Conservation (phyloP, 2,113 vertebrate species). For the Ophthalmolycus amberensis region DNA sequence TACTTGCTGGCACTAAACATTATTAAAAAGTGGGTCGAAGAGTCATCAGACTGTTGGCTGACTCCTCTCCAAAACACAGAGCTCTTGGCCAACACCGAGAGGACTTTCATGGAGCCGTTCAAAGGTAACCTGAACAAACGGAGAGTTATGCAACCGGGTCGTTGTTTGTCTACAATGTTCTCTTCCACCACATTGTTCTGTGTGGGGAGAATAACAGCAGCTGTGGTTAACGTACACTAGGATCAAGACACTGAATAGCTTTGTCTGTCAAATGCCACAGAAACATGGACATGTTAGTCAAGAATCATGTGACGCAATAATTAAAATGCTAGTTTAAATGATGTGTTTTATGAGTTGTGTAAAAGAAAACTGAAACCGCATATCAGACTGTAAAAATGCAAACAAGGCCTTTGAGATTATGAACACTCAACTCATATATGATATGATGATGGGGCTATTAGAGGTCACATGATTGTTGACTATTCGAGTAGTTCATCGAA, state of each 20-base stretch:
- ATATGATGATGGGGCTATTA: background rate
- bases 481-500: background rate
- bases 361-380: background rate
- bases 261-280: background rate
- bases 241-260: background rate
- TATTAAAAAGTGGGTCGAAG: background rate
- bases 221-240: background rate
- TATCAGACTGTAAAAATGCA: too few relatives aligned
- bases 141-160: slow-evolving; percentile 24
- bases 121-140: slow-evolving; percentile 32
- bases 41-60: background rate
- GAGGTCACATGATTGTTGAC: background rate
- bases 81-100: background rate
- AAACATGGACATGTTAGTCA: background rate
- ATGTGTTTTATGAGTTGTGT: background rate
- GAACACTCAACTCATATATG: background rate
- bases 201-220: background rate
- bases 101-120: background rate
- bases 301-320: background rate
- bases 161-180: background rate
- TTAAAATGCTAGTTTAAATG: background rate
- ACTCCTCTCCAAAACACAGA: slow-evolving; percentile 1
- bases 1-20: background rate
- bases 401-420: background rate
- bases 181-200: background rate